Evolutionary conservation across 1,140 invertebrate genomes (phyloP), one percentile per base, ranked within the genome.

Genomic region (Mylabris phalerata): DNA sequence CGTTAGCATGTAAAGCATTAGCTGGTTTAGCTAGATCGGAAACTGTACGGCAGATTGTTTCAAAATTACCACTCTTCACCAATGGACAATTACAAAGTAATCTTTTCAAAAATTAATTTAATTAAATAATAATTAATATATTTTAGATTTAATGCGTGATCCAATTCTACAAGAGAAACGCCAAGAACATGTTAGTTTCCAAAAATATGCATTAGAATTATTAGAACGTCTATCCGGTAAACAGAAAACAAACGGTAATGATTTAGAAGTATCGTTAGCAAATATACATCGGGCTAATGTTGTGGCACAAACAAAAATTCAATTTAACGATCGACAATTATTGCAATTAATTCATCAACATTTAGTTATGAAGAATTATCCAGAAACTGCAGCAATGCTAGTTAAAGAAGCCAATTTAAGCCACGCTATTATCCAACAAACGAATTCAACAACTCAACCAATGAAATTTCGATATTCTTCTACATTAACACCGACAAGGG

Each of bases 131-230:
- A 3, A 47, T 32, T 24, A 2, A 40, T 55, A 67, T 61, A 48
- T 79, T 78, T 32, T 73, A 89, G 87, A 82, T 45, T 75, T 98
- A 24, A 98, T 98, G 90, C 88, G 92, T 61, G 94, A 98, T 78
- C 96, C 97, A 25, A 93, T 92, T 59, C 78, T 98, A 1, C 93
- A 97, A 78, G 97, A 99, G 75, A 97, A 95, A 75, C 79, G 93
- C 0, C 86, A 90, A 59, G 94, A 98, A 67, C 96, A 98, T 75
- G 90, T 95, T 0, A 87, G 87, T 71, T 98, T 99, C 76, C 95
- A 97, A 75, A 95, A 95, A 73, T 93, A 95, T 75, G 93, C 94
- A 3, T 77, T 95, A 11, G 89, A 95, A 67, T 77, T 99, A 10
- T 81, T 98, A 54, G 93, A 96, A 74, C 78, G 87, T 3, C 90